Evolutionary conservation across 2,113 vertebrate species (phyloP).

Genomic region (Xerus inauris): DNA sequence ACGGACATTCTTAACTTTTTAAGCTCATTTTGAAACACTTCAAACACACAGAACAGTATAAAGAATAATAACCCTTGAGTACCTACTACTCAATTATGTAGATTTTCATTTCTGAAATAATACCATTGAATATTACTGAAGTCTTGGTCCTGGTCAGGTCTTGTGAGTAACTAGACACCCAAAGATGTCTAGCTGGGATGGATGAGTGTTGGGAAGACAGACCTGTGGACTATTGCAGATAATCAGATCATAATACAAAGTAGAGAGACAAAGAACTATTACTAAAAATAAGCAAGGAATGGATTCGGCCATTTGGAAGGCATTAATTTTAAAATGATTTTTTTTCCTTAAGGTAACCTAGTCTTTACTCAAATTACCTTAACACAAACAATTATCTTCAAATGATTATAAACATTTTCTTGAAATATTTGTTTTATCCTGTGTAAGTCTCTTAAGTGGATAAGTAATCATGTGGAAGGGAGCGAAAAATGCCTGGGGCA

Average conservation of each 20-base stretch:
- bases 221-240: background rate
- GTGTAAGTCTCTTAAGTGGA: background rate
- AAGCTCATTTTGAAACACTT: constrained; percentile 12
- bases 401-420: constrained; percentile 50
- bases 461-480: constrained; percentile 23
- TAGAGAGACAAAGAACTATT: background rate
- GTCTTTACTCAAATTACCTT: constrained; percentile 12
- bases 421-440: constrained; percentile 56
- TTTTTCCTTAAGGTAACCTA: background rate
- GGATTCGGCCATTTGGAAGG: background rate
- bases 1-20: background rate
- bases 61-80: background rate
- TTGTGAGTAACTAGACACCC: background rate
- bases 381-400: constrained; percentile 33
- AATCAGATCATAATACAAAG: background rate
- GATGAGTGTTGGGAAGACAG: background rate
- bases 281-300: constrained; percentile 17
- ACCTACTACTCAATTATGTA: background rate
- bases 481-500: background rate
- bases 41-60: background rate
- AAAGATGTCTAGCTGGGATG: background rate
- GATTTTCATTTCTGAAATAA: constrained; percentile 26
- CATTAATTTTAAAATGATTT: constrained; percentile 28
- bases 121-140: background rate
- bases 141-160: background rate